Evolutionary conservation across 1,140 invertebrate species (phyloP).

Genomic region (Phortica variegata): DNA sequence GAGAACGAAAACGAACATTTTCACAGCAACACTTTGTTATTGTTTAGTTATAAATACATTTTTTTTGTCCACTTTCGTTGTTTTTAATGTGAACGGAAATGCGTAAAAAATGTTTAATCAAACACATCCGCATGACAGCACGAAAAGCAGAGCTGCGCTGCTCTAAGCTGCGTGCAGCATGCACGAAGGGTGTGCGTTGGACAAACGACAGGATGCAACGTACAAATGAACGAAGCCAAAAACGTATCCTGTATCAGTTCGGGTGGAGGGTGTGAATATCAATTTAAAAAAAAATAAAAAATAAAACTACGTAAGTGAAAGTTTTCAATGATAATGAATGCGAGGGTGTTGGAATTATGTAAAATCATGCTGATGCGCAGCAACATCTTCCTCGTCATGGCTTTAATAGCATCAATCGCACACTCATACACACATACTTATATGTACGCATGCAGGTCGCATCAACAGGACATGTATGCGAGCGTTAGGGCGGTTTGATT

Average conservation of each 20-base stretch:
- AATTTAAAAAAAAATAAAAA: conserved; percentile 32
- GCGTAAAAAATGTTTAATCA: conserved; percentile 54
- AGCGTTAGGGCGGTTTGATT: no score
- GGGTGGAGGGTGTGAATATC: conserved; percentile 33
- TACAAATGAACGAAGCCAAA: background rate
- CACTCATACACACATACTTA: no score
- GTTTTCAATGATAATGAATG: conserved; percentile 10
- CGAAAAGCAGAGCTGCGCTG: conserved; percentile 25
- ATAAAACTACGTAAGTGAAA: conserved; percentile 8
- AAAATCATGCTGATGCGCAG: conserved; percentile 32
- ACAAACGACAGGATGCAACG: no score
- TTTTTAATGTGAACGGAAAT: conserved; percentile 29
- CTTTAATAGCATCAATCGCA: no score
- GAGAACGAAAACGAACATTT: no score
- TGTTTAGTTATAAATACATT: no score
- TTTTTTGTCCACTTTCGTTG: no score
- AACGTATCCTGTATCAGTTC: no score
- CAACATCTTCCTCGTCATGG: background rate
- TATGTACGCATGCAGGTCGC: conserved; percentile 1
- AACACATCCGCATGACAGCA: conserved; percentile 50
- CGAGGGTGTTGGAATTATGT: conserved; percentile 36
- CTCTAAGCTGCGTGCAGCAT: conserved; percentile 8
- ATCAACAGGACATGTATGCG: no score
- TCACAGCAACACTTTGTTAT: no score
- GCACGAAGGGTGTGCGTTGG: conserved; percentile 23